Conservation (phyloP, 2,113 vertebrate genomes). For the Sinocyclocheilus anophthalmus region DNA sequence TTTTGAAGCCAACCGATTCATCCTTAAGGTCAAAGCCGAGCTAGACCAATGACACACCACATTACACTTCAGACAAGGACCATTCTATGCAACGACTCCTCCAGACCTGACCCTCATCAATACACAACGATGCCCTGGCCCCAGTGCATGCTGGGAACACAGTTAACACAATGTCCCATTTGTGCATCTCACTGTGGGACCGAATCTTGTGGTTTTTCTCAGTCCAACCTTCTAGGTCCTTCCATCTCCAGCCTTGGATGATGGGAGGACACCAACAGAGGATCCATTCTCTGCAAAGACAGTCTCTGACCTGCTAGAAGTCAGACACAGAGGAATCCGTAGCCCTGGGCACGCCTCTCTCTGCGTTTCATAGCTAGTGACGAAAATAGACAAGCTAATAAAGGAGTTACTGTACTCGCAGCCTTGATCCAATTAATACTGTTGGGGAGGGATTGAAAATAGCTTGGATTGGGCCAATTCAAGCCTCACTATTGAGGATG, state of each 20-base stretch:
- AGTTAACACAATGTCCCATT: constrained; percentile 66
- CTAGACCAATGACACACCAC: constrained; percentile 37
- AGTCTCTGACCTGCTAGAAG: constrained; percentile 14
- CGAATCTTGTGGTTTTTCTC: constrained; percentile 66
- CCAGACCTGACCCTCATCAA: constrained; percentile 47
- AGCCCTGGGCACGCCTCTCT: constrained; percentile 23
- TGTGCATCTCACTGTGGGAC: constrained; percentile 67
- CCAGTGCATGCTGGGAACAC: constrained; percentile 49
- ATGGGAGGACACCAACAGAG: constrained; percentile 13
- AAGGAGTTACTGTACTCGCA: constrained; percentile 53
- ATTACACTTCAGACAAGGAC: constrained; percentile 38
- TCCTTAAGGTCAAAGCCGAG: background rate
- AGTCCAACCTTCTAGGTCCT: constrained; percentile 48
- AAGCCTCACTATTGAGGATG: background rate
- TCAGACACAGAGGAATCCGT: constrained; percentile 24
- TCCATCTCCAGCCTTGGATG: background rate
- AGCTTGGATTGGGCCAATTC: background rate
- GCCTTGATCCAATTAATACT: constrained; percentile 43
- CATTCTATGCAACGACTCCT: constrained; percentile 29
- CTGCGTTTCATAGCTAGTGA: constrained; percentile 1
- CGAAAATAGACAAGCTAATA: constrained; percentile 33
- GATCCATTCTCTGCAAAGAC: constrained; percentile 28
- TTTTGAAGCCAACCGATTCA: constrained; percentile 7
- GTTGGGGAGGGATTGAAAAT: constrained; percentile 7
- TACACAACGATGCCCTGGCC: constrained; percentile 48